Percentiles rank a stretch among this genome's conserved stretches.
Conservation (phyloP, 35 echinoderm and acorn worm species). For the Ophiothrix spiculata region DNA sequence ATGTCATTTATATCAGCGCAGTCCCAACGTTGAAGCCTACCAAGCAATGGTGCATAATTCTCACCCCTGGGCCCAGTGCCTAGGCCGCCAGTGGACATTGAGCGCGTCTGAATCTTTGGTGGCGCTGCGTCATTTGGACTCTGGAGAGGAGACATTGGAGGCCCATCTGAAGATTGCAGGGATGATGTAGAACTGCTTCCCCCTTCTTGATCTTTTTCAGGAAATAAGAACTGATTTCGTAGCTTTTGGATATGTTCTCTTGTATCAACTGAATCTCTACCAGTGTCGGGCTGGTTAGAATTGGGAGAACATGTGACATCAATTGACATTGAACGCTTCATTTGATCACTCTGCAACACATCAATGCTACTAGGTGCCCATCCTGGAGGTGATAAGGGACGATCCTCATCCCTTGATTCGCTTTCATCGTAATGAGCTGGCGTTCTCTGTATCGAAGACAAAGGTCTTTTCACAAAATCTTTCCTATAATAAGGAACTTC, state of each 20-base stretch:
- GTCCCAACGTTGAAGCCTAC: conserved; percentile 30
- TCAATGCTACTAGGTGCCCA: not conserved
- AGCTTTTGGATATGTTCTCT: not conserved
- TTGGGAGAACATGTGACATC: not conserved
- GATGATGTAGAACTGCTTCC: not conserved
- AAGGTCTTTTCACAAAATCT: not conserved
- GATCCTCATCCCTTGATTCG: not conserved
- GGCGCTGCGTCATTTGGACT: conserved; percentile 21
- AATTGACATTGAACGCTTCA: not conserved
- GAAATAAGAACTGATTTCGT: not conserved
- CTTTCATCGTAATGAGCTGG: not conserved
- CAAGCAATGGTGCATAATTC: conserved; percentile 14
- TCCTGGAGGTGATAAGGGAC: not conserved
- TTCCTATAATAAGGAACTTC: not conserved
- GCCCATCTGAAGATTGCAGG: not conserved
- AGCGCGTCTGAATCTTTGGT: conserved; percentile 20
- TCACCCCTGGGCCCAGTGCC: conserved; percentile 1
- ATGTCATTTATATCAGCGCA: conserved; percentile 15
- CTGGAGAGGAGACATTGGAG: not conserved
- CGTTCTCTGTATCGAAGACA: not conserved
- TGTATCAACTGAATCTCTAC: not conserved
- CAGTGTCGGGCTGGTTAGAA: not conserved
- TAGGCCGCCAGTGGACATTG: conserved; percentile 27
- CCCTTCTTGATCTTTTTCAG: not conserved
- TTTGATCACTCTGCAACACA: not conserved